phyloP scores from a whole-genome alignment of 1,140 invertebrate genomes.

The Bombus waltoni region DNA sequence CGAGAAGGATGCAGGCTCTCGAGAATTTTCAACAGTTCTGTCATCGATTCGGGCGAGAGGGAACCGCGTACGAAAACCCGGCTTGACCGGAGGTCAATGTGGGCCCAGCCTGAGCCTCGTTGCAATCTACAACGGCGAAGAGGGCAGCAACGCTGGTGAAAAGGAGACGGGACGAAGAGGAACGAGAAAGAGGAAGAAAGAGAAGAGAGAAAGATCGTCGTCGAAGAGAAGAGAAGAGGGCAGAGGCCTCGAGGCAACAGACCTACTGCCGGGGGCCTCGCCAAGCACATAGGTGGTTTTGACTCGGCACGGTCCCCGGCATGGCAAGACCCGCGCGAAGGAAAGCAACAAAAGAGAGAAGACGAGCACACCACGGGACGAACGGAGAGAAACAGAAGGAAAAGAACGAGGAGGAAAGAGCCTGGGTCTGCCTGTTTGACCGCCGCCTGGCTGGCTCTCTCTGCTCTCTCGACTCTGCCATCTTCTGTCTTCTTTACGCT shows the following conservation, averaged over 20 bases:
- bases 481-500: background rate
- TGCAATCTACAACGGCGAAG: slow-evolving; percentile 25
- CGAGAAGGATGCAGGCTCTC: background rate
- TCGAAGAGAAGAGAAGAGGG: slow-evolving; percentile 50
- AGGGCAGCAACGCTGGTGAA: background rate
- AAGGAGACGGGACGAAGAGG: background rate
- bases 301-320: slow-evolving; percentile 62
- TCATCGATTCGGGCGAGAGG: slow-evolving; percentile 9
- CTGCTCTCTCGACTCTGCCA: slow-evolving; percentile 29
- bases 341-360: slow-evolving; percentile 69
- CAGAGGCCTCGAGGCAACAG: slow-evolving; percentile 65
- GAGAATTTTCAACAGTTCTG: slow-evolving; percentile 22
- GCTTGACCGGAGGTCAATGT: slow-evolving; percentile 39
- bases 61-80: slow-evolving; percentile 34
- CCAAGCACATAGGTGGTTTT: slow-evolving; percentile 73
- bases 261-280: slow-evolving; percentile 73
- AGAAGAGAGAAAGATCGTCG: background rate
- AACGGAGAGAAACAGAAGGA: slow-evolving; percentile 15
- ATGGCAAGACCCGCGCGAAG: slow-evolving; percentile 60
- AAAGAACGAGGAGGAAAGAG: slow-evolving; percentile 49
- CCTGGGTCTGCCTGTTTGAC: slow-evolving; percentile 69
- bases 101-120: slow-evolving; percentile 29
- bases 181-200: slow-evolving; percentile 22
- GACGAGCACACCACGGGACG: slow-evolving; percentile 39
- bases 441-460: slow-evolving; percentile 57